These are phyloP conservation scores for Herminia tarsipennalis DNA, from an alignment of 2,888 invertebrate genomes.

Conservation along the genomic window DNA sequence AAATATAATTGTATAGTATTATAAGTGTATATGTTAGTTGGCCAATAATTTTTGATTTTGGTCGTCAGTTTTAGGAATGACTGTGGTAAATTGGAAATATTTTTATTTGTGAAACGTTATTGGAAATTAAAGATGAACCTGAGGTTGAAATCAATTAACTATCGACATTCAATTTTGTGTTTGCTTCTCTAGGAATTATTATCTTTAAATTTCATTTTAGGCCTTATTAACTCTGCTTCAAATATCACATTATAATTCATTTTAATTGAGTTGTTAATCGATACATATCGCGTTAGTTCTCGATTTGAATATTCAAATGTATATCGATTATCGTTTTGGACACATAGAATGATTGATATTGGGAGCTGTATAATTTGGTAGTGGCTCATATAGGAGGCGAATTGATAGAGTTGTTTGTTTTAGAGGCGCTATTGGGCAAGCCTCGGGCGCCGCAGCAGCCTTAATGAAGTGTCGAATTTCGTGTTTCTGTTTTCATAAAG, in stretches of 20 bases:
- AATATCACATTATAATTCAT: conserved; percentile 53
- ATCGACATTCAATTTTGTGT: no score
- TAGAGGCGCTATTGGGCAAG: conserved; percentile 60
- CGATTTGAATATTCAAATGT: conserved; percentile 62
- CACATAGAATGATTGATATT: conserved; percentile 74
- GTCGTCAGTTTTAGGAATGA: no score
- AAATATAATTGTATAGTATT: no score
- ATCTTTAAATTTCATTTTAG: conserved; percentile 15
- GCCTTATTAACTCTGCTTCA: conserved; percentile 20
- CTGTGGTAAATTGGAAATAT: no score
- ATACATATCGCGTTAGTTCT: conserved; percentile 56
- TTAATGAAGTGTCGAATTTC: conserved; percentile 75
- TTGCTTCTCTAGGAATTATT: background rate
- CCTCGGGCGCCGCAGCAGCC: conserved; percentile 66
- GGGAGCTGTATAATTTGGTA: conserved; percentile 61
- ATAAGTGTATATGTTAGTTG: no score
- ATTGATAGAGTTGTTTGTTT: conserved; percentile 84
- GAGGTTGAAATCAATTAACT: no score
- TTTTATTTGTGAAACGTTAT: no score
- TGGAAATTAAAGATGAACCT: no score
- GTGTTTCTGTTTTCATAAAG: conserved; percentile 60
- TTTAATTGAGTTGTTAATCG: conserved; percentile 61
- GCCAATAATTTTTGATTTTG: no score
- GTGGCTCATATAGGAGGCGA: conserved; percentile 58
- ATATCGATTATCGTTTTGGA: conserved; percentile 69